Evolutionary conservation across 1,140 invertebrate genomes (phyloP).

Genomic region (Drosophila prosaltans): DNA sequence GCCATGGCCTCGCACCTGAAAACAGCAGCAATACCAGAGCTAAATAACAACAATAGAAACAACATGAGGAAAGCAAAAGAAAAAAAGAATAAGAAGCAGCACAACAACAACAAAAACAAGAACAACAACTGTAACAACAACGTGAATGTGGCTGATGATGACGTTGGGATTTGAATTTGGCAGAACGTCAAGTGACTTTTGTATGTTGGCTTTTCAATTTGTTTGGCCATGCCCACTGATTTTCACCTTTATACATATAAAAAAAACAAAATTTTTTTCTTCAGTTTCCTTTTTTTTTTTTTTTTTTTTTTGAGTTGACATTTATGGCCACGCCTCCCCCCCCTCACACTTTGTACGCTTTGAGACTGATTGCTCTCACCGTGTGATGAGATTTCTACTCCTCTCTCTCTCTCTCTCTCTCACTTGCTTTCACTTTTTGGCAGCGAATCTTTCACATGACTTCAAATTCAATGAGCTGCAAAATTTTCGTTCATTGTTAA

Average conservation of each 20-base stretch:
- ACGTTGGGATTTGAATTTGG: slow-evolving; percentile 22
- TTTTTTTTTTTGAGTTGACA: background rate
- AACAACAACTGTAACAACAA: background rate
- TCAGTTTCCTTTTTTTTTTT: background rate
- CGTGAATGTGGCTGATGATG: slow-evolving; percentile 10
- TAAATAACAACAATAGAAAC: too few relatives aligned
- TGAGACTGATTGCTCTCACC: slow-evolving; percentile 23
- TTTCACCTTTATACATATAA: background rate
- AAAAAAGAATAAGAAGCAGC: too few relatives aligned
- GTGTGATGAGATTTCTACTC: slow-evolving; percentile 9
- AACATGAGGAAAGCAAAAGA: background rate
- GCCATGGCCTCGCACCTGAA: slow-evolving; percentile 18
- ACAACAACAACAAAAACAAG: background rate
- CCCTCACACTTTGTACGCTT: background rate
- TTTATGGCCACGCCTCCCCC: background rate
- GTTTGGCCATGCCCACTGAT: slow-evolving; percentile 21
- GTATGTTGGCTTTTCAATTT: slow-evolving; percentile 27
- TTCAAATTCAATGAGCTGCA: slow-evolving; percentile 81
- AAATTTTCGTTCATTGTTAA: slow-evolving; percentile 79
- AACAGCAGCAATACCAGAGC: background rate
- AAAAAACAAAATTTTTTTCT: too few relatives aligned
- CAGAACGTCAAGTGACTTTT: slow-evolving; percentile 17
- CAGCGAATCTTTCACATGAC: slow-evolving; percentile 66
- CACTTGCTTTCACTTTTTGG: slow-evolving; percentile 20
- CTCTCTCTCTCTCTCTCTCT: background rate